Conservation (phyloP, 2,888 invertebrate species). For the Nomada ferruginata region DNA sequence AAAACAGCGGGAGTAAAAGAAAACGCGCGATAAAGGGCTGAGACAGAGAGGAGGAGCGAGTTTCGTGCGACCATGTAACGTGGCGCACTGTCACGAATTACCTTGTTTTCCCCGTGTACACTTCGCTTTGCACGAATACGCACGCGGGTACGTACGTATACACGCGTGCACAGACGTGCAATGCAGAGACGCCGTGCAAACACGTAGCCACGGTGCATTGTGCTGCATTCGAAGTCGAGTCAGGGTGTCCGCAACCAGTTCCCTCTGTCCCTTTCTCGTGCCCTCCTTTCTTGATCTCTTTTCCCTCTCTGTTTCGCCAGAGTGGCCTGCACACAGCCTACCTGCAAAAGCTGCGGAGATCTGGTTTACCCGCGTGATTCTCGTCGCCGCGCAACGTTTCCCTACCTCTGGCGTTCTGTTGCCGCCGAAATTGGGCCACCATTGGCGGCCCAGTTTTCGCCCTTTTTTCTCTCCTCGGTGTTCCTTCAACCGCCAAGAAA, state of each 20-base stretch:
- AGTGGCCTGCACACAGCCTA: slow-evolving; percentile 39
- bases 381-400: slow-evolving; percentile 34
- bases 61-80: slow-evolving; percentile 48
- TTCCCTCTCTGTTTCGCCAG: slow-evolving; percentile 1
- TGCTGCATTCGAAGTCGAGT: slow-evolving; percentile 63
- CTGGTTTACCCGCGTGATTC: slow-evolving; percentile 63
- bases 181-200: slow-evolving; percentile 31
- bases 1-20: not conserved
- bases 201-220: slow-evolving; percentile 50
- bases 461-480: not conserved
- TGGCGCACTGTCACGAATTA: slow-evolving; percentile 67
- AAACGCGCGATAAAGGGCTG: slow-evolving; percentile 1
- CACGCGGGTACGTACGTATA: slow-evolving; percentile 55
- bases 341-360: slow-evolving; percentile 57
- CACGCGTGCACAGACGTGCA: slow-evolving; percentile 2
- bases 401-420: not conserved
- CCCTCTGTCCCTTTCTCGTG: slow-evolving; percentile 19
- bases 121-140: slow-evolving; percentile 34
- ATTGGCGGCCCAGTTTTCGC: slow-evolving; percentile 28
- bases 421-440: slow-evolving; percentile 36
- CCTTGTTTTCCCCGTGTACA: slow-evolving; percentile 66
- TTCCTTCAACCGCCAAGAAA: not conserved
- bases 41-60: slow-evolving; percentile 27
- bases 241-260: slow-evolving; percentile 60
- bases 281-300: slow-evolving; percentile 25